Percentiles rank a stretch among this genome's conserved stretches.
Evolutionary conservation across 1,140 invertebrate genomes (phyloP).

Genomic region (Sitophilus oryzae): DNA sequence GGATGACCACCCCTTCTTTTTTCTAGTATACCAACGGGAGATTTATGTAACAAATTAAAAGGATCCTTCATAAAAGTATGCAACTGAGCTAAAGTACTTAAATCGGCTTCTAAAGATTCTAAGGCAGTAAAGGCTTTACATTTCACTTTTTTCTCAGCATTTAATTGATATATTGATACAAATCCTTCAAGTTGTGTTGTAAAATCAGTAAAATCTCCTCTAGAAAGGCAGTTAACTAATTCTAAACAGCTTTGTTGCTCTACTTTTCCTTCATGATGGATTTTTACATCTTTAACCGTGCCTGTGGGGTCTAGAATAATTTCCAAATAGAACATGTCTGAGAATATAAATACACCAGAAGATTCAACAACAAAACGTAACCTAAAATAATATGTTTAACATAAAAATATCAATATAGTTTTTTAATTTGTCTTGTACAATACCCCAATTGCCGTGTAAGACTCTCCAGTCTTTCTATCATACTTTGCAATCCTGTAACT

Average conservation of each 20-base stretch:
- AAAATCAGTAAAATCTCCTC: slow-evolving; percentile 88
- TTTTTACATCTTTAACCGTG: slow-evolving; percentile 85
- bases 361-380: slow-evolving; percentile 70
- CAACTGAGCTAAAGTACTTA: slow-evolving; percentile 76
- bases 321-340: slow-evolving; percentile 95
- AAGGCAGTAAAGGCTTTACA: slow-evolving; percentile 88
- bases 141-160: slow-evolving; percentile 92
- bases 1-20: slow-evolving; percentile 76
- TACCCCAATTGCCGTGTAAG: slow-evolving; percentile 81
- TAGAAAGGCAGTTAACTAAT: slow-evolving; percentile 69
- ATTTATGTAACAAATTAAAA: slow-evolving; percentile 82
- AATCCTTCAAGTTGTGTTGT: slow-evolving; percentile 83
- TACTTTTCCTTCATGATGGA: slow-evolving; percentile 76
- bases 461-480: slow-evolving; percentile 88
- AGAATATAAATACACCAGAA: slow-evolving; percentile 80
- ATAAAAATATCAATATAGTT: slow-evolving; percentile 17
- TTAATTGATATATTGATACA: slow-evolving; percentile 86
- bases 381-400: slow-evolving; percentile 48
- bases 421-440: slow-evolving; percentile 11
- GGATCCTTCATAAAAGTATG: slow-evolving; percentile 74
- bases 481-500: slow-evolving; percentile 82
- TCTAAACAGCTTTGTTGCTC: slow-evolving; percentile 79
- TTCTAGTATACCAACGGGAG: slow-evolving; percentile 77
- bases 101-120: slow-evolving; percentile 85
- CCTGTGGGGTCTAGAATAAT: slow-evolving; percentile 68